A percentile compares a stretch with the other conserved stretches of the same genome.
These are phyloP conservation scores for Metopolophium dirhodum DNA, from an alignment of 1,140 invertebrate genomes.

Conservation along the genomic window DNA sequence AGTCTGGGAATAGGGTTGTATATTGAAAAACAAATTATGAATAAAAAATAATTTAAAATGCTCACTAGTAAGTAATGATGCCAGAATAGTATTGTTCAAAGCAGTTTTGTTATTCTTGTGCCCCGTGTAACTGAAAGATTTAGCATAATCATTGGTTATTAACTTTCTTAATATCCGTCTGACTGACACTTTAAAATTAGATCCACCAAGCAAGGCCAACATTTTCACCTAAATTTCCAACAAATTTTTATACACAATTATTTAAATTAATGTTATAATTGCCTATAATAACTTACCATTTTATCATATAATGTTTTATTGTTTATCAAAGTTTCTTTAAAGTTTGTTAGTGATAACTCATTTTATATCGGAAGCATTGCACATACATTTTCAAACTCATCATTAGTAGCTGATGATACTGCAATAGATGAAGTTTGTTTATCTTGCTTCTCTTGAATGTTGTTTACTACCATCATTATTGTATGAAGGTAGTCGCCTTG, in stretches of 20 bases:
- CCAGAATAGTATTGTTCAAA: background rate
- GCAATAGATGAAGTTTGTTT: background rate
- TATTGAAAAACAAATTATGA: background rate
- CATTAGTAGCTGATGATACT: background rate
- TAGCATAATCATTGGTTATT: constrained; percentile 8
- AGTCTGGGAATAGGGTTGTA: background rate
- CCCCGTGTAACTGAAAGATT: background rate
- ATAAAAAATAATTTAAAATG: background rate
- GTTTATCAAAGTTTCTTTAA: background rate
- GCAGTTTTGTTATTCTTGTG: constrained; percentile 9
- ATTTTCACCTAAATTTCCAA: background rate
- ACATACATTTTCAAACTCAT: background rate
- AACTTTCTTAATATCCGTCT: constrained; percentile 7
- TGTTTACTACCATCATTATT: background rate
- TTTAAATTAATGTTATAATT: background rate
- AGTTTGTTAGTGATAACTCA: background rate
- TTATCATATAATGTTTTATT: background rate
- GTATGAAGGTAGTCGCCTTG: background rate
- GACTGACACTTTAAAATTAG: background rate
- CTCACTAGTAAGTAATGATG: background rate
- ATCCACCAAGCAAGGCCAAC: background rate
- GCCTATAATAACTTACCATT: background rate
- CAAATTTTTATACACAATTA: background rate
- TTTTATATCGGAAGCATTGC: background rate
- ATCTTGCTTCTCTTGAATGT: background rate